Percentiles rank a stretch among this genome's conserved stretches.
These are phyloP conservation scores for Acleris emargana DNA, from an alignment of 2,888 invertebrate species.

Conservation along the genomic window DNA sequence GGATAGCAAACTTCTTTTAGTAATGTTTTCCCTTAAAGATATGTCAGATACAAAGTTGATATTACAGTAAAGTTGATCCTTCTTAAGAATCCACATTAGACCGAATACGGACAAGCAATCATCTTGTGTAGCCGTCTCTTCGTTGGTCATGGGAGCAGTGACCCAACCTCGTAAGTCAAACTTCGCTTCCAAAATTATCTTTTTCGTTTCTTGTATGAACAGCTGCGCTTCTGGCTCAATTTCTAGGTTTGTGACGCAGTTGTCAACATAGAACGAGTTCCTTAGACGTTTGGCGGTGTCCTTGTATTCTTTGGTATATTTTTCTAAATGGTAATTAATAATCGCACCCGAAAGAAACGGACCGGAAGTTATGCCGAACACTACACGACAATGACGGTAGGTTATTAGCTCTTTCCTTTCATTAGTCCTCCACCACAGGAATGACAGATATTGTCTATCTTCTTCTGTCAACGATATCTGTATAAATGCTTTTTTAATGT, in stretches of 20 bases:
- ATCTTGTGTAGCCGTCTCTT: neutral
- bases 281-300: neutral
- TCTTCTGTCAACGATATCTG: slow-evolving; percentile 43
- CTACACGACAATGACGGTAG: slow-evolving; percentile 32
- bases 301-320: too few species aligned
- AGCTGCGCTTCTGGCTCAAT: neutral
- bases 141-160: neutral
- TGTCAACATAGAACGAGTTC: neutral
- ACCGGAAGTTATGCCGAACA: slow-evolving; percentile 30
- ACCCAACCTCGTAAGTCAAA: slow-evolving; percentile 1
- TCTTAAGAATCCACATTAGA: too few species aligned
- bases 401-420: neutral
- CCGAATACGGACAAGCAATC: too few species aligned
- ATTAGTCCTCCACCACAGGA: too few species aligned
- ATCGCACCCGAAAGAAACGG: neutral
- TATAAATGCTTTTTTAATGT: slow-evolving; percentile 50
- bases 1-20: too few species aligned
- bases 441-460: slow-evolving; percentile 38
- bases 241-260: neutral
- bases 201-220: neutral
- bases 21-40: too few species aligned
- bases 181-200: neutral
- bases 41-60: too few species aligned
- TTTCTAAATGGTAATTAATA: neutral
- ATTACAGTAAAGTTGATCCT: too few species aligned